A percentile compares a stretch with the other conserved stretches of the same genome.
Evolutionary conservation across 2,113 vertebrate species (phyloP).

Genomic region (Sturnus vulgaris): DNA sequence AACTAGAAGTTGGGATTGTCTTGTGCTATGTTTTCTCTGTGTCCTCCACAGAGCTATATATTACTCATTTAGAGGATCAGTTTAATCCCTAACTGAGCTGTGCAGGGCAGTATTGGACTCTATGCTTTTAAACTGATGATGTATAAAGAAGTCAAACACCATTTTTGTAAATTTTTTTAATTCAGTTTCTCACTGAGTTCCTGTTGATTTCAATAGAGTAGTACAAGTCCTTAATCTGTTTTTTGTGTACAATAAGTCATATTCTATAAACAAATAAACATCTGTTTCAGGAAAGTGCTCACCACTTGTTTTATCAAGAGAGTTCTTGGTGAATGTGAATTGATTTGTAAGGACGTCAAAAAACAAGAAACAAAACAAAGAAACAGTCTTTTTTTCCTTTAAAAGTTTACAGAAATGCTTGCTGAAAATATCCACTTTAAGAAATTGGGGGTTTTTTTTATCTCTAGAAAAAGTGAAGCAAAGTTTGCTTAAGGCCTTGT

Average conservation of each 20-base stretch:
- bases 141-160: not conserved
- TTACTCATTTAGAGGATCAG: not conserved
- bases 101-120: not conserved
- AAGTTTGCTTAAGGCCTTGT: not conserved
- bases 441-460: fast-evolving
- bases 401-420: not conserved
- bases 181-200: not conserved
- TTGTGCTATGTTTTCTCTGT: not conserved
- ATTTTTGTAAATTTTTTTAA: not conserved
- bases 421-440: not conserved
- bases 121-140: not conserved
- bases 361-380: not conserved
- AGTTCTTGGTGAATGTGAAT: not conserved
- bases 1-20: not conserved
- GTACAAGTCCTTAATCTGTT: not conserved
- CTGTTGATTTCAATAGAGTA: not conserved
- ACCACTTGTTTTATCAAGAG: not conserved
- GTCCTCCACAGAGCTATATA: not conserved
- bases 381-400: not conserved
- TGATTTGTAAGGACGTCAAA: not conserved
- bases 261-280: not conserved
- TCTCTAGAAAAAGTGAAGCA: not conserved
- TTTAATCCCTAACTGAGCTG: not conserved
- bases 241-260: not conserved
- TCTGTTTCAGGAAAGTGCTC: not conserved